Percentiles rank a stretch among this genome's conserved stretches.
Conservation (phyloP, 1,140 invertebrate genomes). For the Drosophila serrata region DNA sequence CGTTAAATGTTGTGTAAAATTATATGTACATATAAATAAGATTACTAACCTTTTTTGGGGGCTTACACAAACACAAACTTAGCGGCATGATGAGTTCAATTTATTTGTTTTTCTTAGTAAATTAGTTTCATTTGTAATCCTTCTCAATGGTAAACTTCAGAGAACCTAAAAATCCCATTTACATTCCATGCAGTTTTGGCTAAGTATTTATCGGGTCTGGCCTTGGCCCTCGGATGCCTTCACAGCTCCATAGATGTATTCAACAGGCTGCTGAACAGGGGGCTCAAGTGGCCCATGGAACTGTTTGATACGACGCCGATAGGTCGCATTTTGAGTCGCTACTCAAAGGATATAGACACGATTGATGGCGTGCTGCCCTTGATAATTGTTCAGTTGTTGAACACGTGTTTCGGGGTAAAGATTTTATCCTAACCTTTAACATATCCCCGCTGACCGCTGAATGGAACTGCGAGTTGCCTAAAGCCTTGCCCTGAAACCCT, state of each 20-base stretch:
- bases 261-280: slow-evolving; percentile 87
- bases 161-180: slow-evolving; percentile 29
- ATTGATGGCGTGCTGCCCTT: slow-evolving; percentile 87
- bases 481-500: neutral
- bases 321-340: slow-evolving; percentile 91
- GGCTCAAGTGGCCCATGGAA: slow-evolving; percentile 89
- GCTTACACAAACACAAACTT: slow-evolving; percentile 33
- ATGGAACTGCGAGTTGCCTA: slow-evolving; percentile 12
- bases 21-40: slow-evolving; percentile 31
- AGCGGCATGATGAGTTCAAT: slow-evolving; percentile 24
- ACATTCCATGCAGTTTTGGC: slow-evolving; percentile 79
- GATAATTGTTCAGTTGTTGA: slow-evolving; percentile 63
- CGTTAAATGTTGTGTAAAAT: slow-evolving; percentile 21
- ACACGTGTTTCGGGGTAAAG: slow-evolving; percentile 79
- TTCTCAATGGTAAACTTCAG: neutral
- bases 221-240: slow-evolving; percentile 85
- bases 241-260: slow-evolving; percentile 87
- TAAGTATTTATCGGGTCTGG: slow-evolving; percentile 79
- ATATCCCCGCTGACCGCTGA: neutral
- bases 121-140: slow-evolving; percentile 8
- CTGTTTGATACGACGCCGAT: slow-evolving; percentile 93
- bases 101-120: slow-evolving; percentile 11
- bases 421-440: slow-evolving; percentile 16
- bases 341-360: slow-evolving; percentile 91
- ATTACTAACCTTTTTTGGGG: slow-evolving; percentile 42